Conservation (phyloP, 1,140 invertebrate genomes). For the Ephestia elutella region DNA sequence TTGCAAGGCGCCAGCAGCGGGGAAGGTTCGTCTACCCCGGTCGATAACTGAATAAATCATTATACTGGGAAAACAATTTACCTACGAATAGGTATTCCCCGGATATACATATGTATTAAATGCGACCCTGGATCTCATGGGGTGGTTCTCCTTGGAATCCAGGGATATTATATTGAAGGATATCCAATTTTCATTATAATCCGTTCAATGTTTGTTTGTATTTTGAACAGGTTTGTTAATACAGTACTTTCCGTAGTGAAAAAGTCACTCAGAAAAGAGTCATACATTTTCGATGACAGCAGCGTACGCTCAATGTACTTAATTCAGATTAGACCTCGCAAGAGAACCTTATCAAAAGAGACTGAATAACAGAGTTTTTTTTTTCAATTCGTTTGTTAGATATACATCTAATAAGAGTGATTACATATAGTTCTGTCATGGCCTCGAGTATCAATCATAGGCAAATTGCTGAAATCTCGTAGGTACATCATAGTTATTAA, state of each 20-base stretch:
- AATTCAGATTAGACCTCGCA: neutral
- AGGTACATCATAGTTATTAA: neutral
- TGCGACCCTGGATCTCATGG: neutral
- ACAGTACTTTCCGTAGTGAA: too few species aligned
- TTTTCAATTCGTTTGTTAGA: neutral
- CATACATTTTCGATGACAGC: too few species aligned
- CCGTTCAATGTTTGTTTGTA: too few species aligned
- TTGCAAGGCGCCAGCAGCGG: slow-evolving; percentile 3
- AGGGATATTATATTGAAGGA: too few species aligned
- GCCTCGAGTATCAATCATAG: slow-evolving; percentile 19
- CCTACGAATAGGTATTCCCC: neutral
- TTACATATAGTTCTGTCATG: slow-evolving; percentile 3
- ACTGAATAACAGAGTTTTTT: slow-evolving; percentile 27
- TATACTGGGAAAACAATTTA: neutral
- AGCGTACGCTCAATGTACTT: too few species aligned
- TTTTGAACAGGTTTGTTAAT: too few species aligned
- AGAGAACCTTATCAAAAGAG: neutral
- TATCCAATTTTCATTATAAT: too few species aligned
- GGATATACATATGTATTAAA: neutral
- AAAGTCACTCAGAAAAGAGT: too few species aligned
- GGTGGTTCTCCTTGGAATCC: too few species aligned
- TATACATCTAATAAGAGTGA: neutral
- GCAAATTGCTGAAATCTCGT: slow-evolving; percentile 8
- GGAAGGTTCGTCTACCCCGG: neutral
- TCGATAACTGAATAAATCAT: neutral